A percentile compares a stretch with the other conserved stretches of the same genome.
phyloP scores from a whole-genome alignment of 2,888 invertebrate genomes.

The Metacarcinus magister region DNA sequence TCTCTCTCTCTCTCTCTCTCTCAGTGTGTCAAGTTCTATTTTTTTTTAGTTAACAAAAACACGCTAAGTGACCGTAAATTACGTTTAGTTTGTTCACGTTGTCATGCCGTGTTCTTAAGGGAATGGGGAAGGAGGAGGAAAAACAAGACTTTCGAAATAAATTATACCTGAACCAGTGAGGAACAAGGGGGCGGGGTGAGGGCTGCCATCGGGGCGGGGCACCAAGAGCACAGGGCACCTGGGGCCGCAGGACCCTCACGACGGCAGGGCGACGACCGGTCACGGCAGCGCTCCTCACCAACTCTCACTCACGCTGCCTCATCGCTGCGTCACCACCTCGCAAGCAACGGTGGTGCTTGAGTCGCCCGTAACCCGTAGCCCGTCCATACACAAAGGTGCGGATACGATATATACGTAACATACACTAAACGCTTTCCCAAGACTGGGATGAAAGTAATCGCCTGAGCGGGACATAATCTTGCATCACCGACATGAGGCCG shows the following conservation, averaged over 20 bases:
- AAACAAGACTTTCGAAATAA: constrained; percentile 39
- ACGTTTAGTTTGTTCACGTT: neutral
- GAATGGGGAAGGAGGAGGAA: neutral
- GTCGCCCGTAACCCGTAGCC: neutral
- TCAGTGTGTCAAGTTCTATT: too few relatives aligned
- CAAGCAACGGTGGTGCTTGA: neutral
- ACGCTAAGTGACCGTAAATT: neutral
- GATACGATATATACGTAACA: constrained; percentile 42
- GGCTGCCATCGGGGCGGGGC: neutral
- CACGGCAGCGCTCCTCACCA: constrained; percentile 7
- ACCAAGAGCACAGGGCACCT: neutral
- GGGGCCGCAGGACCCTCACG: neutral
- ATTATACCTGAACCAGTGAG: neutral
- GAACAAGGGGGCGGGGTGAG: neutral
- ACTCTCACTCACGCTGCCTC: constrained; percentile 4
- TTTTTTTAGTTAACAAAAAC: neutral
- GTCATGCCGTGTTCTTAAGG: neutral
- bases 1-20: too few relatives aligned
- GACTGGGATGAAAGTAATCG: constrained; percentile 60
- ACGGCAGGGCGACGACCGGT: constrained; percentile 30
- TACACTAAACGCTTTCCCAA: constrained; percentile 65
- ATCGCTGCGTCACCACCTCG: neutral
- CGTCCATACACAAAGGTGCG: constrained; percentile 47
- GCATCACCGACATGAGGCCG: constrained; percentile 64
- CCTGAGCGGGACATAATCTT: constrained; percentile 59